Conservation (phyloP, 2,888 invertebrate species). For the Mesorhabditis belari region DNA sequence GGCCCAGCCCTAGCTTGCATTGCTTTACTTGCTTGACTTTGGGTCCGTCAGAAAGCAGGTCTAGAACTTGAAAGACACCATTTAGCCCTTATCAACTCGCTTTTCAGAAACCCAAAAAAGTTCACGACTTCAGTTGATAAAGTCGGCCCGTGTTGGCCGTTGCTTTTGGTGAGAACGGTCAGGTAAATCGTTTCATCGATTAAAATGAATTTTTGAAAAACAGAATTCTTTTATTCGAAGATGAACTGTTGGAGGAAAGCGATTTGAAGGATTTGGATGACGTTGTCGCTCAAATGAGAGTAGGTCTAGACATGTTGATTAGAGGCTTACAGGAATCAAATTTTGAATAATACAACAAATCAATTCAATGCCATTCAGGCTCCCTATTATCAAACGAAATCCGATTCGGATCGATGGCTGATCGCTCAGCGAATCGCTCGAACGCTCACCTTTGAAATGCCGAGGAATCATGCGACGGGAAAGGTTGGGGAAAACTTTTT, state of each 20-base stretch:
- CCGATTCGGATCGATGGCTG: background rate
- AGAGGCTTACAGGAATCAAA: background rate
- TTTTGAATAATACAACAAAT: background rate
- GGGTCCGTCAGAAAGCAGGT: too few relatives aligned
- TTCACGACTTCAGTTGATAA: background rate
- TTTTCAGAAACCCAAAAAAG: background rate
- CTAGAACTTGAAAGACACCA: too few relatives aligned
- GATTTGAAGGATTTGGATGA: background rate
- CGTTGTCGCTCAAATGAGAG: background rate
- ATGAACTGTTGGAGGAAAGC: background rate
- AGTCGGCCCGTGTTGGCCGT: background rate
- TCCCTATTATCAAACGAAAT: background rate
- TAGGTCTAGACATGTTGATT: background rate
- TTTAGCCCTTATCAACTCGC: too few relatives aligned
- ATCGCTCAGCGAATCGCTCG: background rate
- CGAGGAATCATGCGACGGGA: background rate
- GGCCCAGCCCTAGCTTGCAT: too few relatives aligned
- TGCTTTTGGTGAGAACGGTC: background rate
- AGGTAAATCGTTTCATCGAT: background rate
- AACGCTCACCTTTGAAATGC: background rate
- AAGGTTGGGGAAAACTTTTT: background rate
- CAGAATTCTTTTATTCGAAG: background rate
- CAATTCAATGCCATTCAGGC: background rate
- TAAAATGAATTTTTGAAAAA: background rate
- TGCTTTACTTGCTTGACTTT: too few relatives aligned